Conservation (phyloP, 2,888 invertebrate species). For the Nebria salina region DNA sequence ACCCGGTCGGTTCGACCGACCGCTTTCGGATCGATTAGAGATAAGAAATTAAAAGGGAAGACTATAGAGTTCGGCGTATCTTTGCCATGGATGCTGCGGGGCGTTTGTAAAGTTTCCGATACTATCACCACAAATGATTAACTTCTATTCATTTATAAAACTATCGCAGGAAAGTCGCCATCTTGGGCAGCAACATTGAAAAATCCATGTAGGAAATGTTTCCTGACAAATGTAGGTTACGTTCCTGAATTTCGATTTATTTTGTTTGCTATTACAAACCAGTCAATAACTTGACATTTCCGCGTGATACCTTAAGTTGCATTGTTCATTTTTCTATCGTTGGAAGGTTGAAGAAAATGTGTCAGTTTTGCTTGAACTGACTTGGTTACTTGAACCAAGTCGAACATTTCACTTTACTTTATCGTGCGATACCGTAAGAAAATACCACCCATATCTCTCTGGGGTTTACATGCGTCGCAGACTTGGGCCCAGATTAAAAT, state of each 20-base stretch:
- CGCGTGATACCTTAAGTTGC: background rate
- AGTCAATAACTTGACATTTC: constrained; percentile 1
- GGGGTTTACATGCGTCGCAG: constrained; percentile 39
- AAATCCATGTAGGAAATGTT: background rate
- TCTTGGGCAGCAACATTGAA: background rate
- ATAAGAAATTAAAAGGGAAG: constrained; percentile 43
- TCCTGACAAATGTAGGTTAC: too few relatives aligned
- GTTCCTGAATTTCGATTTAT: background rate
- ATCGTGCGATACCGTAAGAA: background rate
- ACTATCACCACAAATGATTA: constrained; percentile 23
- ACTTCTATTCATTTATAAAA: background rate
- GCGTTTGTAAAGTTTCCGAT: constrained; percentile 26
- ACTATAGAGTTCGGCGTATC: constrained; percentile 17
- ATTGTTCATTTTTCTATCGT: background rate
- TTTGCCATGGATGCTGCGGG: constrained; percentile 14
- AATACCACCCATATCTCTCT: constrained; percentile 12
- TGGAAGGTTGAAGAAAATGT: background rate
- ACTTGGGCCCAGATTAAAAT: constrained; percentile 39
- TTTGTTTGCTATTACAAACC: background rate
- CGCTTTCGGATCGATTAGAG: constrained; percentile 29
- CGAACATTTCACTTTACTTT: background rate
- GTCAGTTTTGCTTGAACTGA: background rate
- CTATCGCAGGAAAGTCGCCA: background rate
- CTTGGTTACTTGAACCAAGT: background rate
- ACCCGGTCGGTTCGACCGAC: constrained; percentile 8